These are phyloP conservation scores for Petrosia ficiformis DNA, from an alignment of 37 sponge, comb jelly and placozoan genomes.

Conservation along the genomic window DNA sequence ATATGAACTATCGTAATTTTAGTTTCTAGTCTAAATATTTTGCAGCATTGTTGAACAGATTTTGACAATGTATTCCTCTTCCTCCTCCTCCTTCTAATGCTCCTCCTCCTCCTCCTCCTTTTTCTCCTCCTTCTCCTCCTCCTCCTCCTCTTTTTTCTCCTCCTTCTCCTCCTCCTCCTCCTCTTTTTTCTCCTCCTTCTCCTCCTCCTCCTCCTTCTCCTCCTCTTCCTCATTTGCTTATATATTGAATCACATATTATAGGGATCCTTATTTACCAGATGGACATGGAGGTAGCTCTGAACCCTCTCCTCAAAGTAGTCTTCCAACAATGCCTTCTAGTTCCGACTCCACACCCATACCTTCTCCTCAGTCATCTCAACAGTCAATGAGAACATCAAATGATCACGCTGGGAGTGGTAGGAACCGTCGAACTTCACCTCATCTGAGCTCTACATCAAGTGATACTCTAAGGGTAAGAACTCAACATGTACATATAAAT, in stretches of 20 bases:
- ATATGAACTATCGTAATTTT: no score
- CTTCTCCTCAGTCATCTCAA: slow-evolving; percentile 54
- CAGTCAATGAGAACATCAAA: not conserved
- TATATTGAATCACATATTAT: no score
- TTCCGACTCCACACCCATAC: slow-evolving; percentile 47
- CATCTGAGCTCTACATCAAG: slow-evolving; percentile 39
- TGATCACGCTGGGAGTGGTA: slow-evolving; percentile 3
- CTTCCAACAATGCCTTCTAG: not conserved
- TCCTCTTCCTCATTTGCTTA: not conserved
- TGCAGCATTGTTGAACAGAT: not conserved
- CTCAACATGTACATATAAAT: no score
- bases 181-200: not conserved
- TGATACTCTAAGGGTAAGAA: not conserved
- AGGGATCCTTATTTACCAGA: not conserved
- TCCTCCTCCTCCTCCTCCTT: not conserved
- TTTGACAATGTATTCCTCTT: slow-evolving; percentile 4
- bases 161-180: not conserved
- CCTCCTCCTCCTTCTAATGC: no score
- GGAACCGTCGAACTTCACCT: slow-evolving; percentile 27
- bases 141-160: not conserved
- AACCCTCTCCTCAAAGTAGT: not conserved
- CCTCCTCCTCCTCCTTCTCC: slow-evolving; percentile 1
- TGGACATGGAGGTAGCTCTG: not conserved
- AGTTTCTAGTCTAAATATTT: no score
- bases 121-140: not conserved